Conservation (phyloP, 2,113 vertebrate genomes). For the Zingel zingel region DNA sequence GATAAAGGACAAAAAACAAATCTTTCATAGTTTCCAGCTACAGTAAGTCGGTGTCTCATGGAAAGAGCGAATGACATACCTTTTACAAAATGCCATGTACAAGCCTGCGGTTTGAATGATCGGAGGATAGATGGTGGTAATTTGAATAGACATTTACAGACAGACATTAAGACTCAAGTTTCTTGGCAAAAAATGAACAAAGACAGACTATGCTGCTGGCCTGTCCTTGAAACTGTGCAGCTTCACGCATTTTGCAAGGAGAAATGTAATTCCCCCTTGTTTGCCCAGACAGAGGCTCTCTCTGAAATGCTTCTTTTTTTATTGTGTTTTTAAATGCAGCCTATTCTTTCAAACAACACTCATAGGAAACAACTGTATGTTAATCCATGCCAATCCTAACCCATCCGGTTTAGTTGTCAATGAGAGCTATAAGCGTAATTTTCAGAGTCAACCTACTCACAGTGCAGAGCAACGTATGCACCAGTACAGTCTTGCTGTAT, state of each 20-base stretch:
- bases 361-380: neutral
- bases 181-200: constrained; percentile 55
- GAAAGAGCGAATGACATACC: constrained; percentile 63
- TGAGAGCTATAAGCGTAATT: neutral
- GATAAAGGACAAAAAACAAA: constrained; percentile 71
- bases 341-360: constrained; percentile 8
- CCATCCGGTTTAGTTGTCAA: neutral
- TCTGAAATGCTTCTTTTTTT: constrained; percentile 11
- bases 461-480: neutral
- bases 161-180: constrained; percentile 52
- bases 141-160: constrained; percentile 60
- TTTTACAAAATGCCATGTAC: constrained; percentile 78
- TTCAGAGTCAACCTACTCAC: neutral
- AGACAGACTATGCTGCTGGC: constrained; percentile 34
- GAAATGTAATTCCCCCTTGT: constrained; percentile 29
- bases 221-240: constrained; percentile 55
- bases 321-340: constrained; percentile 26
- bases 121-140: constrained; percentile 37
- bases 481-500: constrained; percentile 13
- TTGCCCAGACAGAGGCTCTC: constrained; percentile 7
- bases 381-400: constrained; percentile 14
- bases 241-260: constrained; percentile 25
- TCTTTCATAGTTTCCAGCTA: constrained; percentile 83
- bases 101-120: constrained; percentile 51
- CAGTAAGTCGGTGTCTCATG: constrained; percentile 85